These are phyloP conservation scores for Pterois miles DNA, from an alignment of 2,797 vertebrate genomes.

Conservation along the genomic window DNA sequence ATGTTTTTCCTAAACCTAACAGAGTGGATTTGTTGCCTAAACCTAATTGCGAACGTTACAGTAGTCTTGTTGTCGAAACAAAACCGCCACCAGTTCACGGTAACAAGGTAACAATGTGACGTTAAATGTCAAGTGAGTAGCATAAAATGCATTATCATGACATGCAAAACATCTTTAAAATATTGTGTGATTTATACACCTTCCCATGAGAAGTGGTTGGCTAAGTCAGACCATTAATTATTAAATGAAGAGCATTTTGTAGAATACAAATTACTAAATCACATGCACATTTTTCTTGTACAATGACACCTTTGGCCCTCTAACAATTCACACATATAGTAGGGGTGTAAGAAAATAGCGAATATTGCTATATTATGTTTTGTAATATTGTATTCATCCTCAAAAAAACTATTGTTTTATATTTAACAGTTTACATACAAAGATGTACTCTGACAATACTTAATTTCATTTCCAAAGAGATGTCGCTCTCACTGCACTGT, in stretches of 20 bases:
- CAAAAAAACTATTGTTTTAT: too few relatives aligned
- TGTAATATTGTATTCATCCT: too few relatives aligned
- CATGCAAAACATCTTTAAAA: too few relatives aligned
- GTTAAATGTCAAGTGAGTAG: neutral
- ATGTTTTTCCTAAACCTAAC: neutral
- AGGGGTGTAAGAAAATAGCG: too few relatives aligned
- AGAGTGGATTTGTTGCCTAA: neutral
- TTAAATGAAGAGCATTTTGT: neutral
- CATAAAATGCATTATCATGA: neutral
- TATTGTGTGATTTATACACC: too few relatives aligned
- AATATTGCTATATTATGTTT: too few relatives aligned
- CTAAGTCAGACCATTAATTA: too few relatives aligned
- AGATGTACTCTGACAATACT: too few relatives aligned
- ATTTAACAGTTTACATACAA: too few relatives aligned
- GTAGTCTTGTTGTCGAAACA: neutral
- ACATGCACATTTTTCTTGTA: neutral
- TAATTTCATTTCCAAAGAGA: too few relatives aligned
- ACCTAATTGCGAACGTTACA: neutral
- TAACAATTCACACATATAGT: neutral
- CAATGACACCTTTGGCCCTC: neutral
- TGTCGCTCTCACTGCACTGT: too few relatives aligned
- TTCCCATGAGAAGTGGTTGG: too few relatives aligned
- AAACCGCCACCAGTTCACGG: neutral
- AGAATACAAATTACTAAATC: neutral
- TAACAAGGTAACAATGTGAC: neutral